phyloP scores from a whole-genome alignment of 92 coral and sea anemone species.

The Phenganax subtilis region DNA sequence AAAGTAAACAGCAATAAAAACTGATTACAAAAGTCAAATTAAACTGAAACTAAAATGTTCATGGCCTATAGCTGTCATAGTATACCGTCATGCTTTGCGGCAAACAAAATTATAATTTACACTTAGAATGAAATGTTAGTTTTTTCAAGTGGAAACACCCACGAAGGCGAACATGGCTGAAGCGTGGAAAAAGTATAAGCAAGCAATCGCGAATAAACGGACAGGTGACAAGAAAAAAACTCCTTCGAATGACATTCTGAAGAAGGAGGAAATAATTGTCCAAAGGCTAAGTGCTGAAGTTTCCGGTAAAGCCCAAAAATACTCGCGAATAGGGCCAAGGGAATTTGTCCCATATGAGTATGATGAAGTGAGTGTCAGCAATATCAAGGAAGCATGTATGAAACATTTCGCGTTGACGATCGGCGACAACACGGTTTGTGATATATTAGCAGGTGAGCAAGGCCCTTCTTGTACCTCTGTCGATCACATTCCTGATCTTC shows the following conservation, averaged over 20 bases:
- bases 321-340: not conserved
- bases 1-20: too few species aligned
- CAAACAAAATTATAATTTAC: too few species aligned
- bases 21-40: too few species aligned
- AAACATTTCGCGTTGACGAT: not conserved
- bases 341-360: not conserved
- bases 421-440: not conserved
- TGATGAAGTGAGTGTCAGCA: not conserved
- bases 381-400: not conserved
- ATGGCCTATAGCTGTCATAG: too few species aligned
- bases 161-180: too few species aligned
- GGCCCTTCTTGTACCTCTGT: conserved; percentile 16
- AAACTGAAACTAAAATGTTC: too few species aligned
- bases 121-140: too few species aligned
- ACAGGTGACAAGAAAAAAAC: too few species aligned
- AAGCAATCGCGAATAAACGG: too few species aligned
- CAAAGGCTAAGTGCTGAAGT: not conserved
- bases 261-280: not conserved
- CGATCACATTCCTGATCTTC: conserved; percentile 17
- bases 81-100: too few species aligned
- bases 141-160: too few species aligned
- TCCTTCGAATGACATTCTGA: not conserved
- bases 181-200: too few species aligned
- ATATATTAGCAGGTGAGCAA: conserved; percentile 30
- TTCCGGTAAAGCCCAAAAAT: not conserved